Conservation (phyloP, 1,140 invertebrate species). For the silkworm (Bombyx mori) region DNA sequence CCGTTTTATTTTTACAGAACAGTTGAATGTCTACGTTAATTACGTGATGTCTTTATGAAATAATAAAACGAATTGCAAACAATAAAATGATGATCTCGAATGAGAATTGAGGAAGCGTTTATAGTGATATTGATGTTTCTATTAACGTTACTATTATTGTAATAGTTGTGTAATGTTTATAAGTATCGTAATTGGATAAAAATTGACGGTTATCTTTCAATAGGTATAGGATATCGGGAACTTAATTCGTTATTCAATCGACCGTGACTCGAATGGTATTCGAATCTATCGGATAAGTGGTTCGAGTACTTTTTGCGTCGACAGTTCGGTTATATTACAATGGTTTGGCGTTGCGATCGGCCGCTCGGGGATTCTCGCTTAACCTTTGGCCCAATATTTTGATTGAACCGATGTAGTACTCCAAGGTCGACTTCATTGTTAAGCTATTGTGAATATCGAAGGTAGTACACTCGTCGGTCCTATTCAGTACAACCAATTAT, state of each 20-base stretch:
- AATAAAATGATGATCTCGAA: too few relatives aligned
- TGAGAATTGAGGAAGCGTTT: too few relatives aligned
- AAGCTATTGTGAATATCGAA: conserved; percentile 29
- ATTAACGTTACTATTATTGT: not conserved
- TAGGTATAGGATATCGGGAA: conserved; percentile 19
- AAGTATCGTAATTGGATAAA: not conserved
- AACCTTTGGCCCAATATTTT: conserved; percentile 62
- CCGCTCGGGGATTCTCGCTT: conserved; percentile 25
- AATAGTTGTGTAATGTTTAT: not conserved
- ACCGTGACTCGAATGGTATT: conserved; percentile 50
- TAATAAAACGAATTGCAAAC: too few relatives aligned
- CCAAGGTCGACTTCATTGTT: conserved; percentile 46
- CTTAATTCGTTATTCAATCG: conserved; percentile 37
- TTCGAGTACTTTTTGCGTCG: conserved; percentile 33
- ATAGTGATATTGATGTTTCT: not conserved
- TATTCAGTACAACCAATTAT: conserved; percentile 32
- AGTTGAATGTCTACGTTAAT: too few relatives aligned
- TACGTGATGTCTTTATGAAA: too few relatives aligned
- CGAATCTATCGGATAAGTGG: conserved; percentile 23
- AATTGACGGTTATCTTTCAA: conserved; percentile 7
- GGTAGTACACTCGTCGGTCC: conserved; percentile 19
- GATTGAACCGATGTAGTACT: conserved; percentile 47
- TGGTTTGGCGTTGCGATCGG: conserved; percentile 13
- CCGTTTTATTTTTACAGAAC: not conserved
- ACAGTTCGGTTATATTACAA: conserved; percentile 28